Evolutionary conservation across 1,140 invertebrate genomes (phyloP), one percentile per base, ranked within the genome.

Genomic region (Atta cephalotes): DNA sequence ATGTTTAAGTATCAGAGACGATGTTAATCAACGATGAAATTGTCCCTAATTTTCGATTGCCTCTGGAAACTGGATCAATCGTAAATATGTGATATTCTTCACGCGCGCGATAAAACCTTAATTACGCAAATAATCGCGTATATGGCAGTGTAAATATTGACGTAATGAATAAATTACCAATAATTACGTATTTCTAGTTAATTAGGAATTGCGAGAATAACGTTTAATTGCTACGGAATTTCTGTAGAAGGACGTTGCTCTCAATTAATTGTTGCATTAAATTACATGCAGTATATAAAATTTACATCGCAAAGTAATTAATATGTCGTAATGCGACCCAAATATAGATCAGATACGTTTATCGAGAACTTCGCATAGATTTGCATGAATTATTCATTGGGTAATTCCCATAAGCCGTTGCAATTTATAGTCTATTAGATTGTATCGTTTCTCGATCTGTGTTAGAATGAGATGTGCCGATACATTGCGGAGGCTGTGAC

Each of bases 361-460:
- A 39, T 3, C 14, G 68, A 58, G 51, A 70, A 58, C n/a, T 45
- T 70, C 16, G 78, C 65, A 81, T 81, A 58, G 53, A 81, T 81
- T 58, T 81, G 16, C 79, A 71, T 81, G 21, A 71, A 81, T 81
- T 71, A 71, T 16, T 18, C 65, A n/a, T 71, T 71, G 49, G 51
- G 21, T 39, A 81, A 70, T 58, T 39, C 31, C 63, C 9, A n/a
- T 21, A 18, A 14, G n/a, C 39, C 51, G 51, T 25, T 14, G 66
- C 14, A 71, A 56, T 56, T 70, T 81, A 58, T 70, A 65, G 65
- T 81, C 65, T 14, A 53, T 53, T 35, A 18, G 10, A 35, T 1
- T 9, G 31, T 62, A 58, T 39, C 31, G n/a, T 58, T 56, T 58
- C 65, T 71, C 65, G 31, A 70, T n/a, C 66, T 49, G 49, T 66